phyloP scores from a whole-genome alignment of 2,888 invertebrate species.

The Catocala fraxini region DNA sequence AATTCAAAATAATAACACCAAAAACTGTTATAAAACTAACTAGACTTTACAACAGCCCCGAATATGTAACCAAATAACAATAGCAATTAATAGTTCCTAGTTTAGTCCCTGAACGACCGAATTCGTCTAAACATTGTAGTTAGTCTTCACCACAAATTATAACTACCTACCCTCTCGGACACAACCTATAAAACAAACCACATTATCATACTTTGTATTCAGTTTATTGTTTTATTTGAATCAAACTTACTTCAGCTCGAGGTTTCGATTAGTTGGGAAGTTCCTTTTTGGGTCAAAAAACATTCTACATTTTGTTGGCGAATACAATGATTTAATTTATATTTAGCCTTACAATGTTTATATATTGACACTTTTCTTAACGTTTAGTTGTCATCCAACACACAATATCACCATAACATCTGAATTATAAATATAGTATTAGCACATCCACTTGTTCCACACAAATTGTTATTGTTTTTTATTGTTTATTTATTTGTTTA shows the following conservation, averaged over 20 bases:
- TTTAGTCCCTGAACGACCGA: slow-evolving; percentile 7
- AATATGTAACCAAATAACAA: not conserved
- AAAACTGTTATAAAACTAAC: not conserved
- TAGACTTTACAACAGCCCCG: not conserved
- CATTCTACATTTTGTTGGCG: not conserved
- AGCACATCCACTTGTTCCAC: too few species aligned
- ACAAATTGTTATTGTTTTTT: too few species aligned
- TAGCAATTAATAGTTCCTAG: slow-evolving; percentile 7
- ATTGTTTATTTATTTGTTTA: too few species aligned
- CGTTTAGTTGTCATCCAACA: too few species aligned
- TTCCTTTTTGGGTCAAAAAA: not conserved
- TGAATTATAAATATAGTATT: too few species aligned
- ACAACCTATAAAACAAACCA: slow-evolving; percentile 37
- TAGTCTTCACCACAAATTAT: slow-evolving; percentile 20
- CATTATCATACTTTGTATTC: slow-evolving; percentile 55
- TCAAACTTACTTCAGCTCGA: slow-evolving; percentile 39
- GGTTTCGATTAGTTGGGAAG: slow-evolving; percentile 4
- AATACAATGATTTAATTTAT: not conserved
- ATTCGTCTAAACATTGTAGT: slow-evolving; percentile 15
- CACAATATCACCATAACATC: too few species aligned
- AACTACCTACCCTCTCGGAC: slow-evolving; percentile 28
- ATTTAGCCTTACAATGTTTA: too few species aligned
- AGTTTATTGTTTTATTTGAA: slow-evolving; percentile 53
- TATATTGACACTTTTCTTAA: too few species aligned
- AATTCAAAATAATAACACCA: not conserved